Base-by-base conservation (phyloP, 2,797 vertebrate genomes). In the Triplophysa yarkandensis region DNA sequence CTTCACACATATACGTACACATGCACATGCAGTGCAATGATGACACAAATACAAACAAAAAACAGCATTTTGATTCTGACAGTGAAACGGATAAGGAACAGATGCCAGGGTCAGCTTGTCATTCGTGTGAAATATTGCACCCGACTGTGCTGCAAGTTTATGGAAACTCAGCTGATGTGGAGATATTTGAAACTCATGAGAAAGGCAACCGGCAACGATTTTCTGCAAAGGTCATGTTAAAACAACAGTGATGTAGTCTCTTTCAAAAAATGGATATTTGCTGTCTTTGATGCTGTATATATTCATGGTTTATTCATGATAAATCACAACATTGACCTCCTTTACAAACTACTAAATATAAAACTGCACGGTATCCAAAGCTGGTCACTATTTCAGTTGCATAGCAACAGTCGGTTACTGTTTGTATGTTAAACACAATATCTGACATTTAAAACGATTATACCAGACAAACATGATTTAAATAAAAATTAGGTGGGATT, bases 51-150 rank as follows among this genome's bases (percentile, higher is more conserved):
- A 36, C 43, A n/a, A 11, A 52, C 62, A 4, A 71, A 71, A 19
- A 34, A 10, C 17, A 32, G 27, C 0, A n/a, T 28, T 63, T 39
- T 52, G 52, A 13, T 25, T 36, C 28, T 32, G 28, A 36, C 55
- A 60, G 6, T 71, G 41, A n/a, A 32, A 46, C 5, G 23, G 41
- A 60, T 43, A 69, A 69, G 28, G 54, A 43, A 28, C 67, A 58
- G 28, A 71, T 34, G 41, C 46, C 54, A 60, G 32, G 68, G 68
- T 70, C 68, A 60, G 25, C n/a, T 39, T 28, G 50, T 46, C 55
- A 48, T 55, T 28, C 39, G 7, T 28, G 44, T 52, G 21, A 39
- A 72, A 55, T 68, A 66, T 41, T 50, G 27, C 27, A 44, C 68
- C 57, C 14, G 4, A 50, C 46, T 50, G 21, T 52, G 58, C 69